Conservation (phyloP, 2,888 invertebrate genomes). For the Frankliniella fusca region DNA sequence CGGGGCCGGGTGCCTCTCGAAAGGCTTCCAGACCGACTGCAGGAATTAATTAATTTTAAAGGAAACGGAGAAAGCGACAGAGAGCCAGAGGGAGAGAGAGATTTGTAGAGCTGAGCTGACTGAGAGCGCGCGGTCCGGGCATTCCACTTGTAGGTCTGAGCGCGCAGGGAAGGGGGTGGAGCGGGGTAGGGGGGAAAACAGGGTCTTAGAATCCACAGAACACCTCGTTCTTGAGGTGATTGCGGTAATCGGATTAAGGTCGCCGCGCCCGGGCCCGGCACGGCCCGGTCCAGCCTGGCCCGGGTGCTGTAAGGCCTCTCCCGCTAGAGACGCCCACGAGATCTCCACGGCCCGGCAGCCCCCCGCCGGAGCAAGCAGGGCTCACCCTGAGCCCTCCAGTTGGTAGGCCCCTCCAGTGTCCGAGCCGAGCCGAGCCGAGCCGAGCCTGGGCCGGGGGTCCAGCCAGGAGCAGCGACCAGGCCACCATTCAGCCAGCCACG, state of each 20-base stretch:
- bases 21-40: too few relatives aligned
- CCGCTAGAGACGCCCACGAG: too few relatives aligned
- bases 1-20: too few relatives aligned
- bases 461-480: too few relatives aligned
- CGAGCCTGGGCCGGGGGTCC: too few relatives aligned
- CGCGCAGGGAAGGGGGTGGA: background rate
- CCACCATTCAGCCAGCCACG: background rate
- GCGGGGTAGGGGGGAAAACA: background rate
- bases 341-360: background rate
- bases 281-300: background rate
- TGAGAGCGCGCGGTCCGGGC: background rate
- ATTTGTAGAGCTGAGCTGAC: background rate
- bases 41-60: background rate
- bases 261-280: background rate
- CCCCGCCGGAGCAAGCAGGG: background rate
- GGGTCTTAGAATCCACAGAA: background rate
- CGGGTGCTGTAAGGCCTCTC: background rate
- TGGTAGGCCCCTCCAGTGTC: too few relatives aligned
- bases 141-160: background rate
- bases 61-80: background rate
- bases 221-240: slow-evolving; percentile 26
- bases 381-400: too few relatives aligned
- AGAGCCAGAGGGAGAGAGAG: background rate
- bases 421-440: too few relatives aligned
- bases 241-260: slow-evolving; percentile 11